Conservation (phyloP, 2,113 vertebrate species). For the Menidia beryllina region DNA sequence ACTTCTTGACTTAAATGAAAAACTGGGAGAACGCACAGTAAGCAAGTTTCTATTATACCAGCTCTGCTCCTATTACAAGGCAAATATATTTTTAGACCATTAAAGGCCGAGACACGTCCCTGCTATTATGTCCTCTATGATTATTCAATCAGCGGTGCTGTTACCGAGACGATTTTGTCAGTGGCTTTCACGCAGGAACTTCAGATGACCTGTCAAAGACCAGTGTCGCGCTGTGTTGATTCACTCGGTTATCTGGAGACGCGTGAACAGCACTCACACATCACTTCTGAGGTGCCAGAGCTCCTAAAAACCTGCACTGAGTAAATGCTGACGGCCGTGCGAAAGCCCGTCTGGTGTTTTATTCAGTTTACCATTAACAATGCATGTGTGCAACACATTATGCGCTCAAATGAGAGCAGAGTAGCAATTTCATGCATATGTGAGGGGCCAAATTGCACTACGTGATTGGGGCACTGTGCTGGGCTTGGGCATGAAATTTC, state of each 20-base stretch:
- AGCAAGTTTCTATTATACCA: conserved; percentile 24
- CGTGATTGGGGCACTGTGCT: conserved; percentile 56
- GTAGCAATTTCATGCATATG: conserved; percentile 71
- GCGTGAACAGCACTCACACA: conserved; percentile 13
- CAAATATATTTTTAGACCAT: conserved; percentile 1
- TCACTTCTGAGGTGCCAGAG: neutral
- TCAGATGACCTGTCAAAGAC: conserved; percentile 37
- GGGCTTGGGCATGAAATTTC: conserved; percentile 58
- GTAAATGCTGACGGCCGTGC: conserved; percentile 14
- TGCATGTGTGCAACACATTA: conserved; percentile 4
- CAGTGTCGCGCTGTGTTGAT: conserved; percentile 5
- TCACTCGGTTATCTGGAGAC: conserved; percentile 2
- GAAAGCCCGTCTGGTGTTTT: conserved; percentile 19
- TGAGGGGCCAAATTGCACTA: conserved; percentile 60
- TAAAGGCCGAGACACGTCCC: conserved; percentile 4
- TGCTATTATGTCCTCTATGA: conserved; percentile 17
- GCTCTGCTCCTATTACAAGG: conserved; percentile 20
- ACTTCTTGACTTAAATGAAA: conserved; percentile 21
- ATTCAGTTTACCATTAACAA: conserved; percentile 1
- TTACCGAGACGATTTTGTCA: conserved; percentile 20
- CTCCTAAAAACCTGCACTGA: conserved; percentile 1
- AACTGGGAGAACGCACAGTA: conserved; percentile 10
- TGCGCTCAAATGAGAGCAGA: conserved; percentile 48
- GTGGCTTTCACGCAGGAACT: conserved; percentile 32
- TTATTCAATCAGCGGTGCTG: conserved; percentile 45